These are phyloP conservation scores for Drosophila kuntzei DNA, from an alignment of 2,888 invertebrate species.

Conservation along the genomic window DNA sequence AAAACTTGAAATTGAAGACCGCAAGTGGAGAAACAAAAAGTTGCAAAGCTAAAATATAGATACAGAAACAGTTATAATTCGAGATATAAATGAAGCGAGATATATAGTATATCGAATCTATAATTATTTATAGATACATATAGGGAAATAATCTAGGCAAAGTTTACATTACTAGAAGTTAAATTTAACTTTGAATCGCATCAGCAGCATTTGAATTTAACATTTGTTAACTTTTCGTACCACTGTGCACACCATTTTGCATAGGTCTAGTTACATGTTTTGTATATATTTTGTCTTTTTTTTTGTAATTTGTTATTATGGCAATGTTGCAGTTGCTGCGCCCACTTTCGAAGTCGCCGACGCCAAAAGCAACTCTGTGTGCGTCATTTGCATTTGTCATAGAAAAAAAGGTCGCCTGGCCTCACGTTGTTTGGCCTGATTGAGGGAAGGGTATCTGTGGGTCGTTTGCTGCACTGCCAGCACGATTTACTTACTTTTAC, in stretches of 20 bases:
- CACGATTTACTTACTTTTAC: slow-evolving; percentile 36
- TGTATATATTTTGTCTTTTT: slow-evolving; percentile 5
- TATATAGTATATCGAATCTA: too few species aligned
- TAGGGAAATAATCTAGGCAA: too few species aligned
- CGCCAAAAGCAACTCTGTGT: slow-evolving; percentile 45
- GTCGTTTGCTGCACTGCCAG: slow-evolving; percentile 34
- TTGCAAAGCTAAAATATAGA: not conserved
- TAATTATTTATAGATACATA: too few species aligned
- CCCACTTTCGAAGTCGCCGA: slow-evolving; percentile 52
- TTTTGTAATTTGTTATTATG: slow-evolving; percentile 14
- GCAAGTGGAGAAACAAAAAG: too few species aligned
- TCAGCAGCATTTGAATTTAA: too few species aligned
- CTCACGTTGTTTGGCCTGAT: not conserved
- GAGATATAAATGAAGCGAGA: too few species aligned
- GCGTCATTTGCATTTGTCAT: slow-evolving; percentile 78
- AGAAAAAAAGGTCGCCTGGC: slow-evolving; percentile 50
- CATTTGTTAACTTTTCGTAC: slow-evolving; percentile 6
- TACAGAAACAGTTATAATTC: not conserved
- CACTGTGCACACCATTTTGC: slow-evolving; percentile 39
- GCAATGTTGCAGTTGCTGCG: slow-evolving; percentile 30
- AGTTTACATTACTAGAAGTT: too few species aligned
- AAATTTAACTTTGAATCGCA: too few species aligned
- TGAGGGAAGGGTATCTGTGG: slow-evolving; percentile 14
- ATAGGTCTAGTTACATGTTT: slow-evolving; percentile 29
- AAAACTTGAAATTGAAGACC: too few species aligned